A percentile compares a stretch with the other conserved stretches of the same genome.
Evolutionary conservation across 2,113 vertebrate genomes (phyloP).

Genomic region (Dascyllus trimaculatus): DNA sequence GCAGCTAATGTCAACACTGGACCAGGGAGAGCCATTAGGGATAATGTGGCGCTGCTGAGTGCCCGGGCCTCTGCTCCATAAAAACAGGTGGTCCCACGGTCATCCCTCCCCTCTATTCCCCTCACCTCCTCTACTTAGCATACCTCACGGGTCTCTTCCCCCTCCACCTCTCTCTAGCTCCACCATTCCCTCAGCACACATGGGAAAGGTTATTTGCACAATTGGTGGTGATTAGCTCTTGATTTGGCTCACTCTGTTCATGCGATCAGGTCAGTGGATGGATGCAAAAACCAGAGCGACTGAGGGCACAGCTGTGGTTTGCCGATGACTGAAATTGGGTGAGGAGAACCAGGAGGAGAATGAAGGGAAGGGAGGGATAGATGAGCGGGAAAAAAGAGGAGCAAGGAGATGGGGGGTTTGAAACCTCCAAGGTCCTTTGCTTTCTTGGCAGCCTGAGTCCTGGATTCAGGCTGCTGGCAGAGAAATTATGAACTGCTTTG

Average conservation of each 20-base stretch:
- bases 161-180: slow-evolving; percentile 4
- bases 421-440: slow-evolving; percentile 34
- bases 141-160: slow-evolving; percentile 47
- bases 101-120: slow-evolving; percentile 49
- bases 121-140: slow-evolving; percentile 61
- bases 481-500: slow-evolving; percentile 45
- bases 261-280: slow-evolving; percentile 68
- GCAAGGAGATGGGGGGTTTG: not conserved
- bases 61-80: slow-evolving; percentile 47
- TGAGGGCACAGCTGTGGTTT: slow-evolving; percentile 62
- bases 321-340: slow-evolving; percentile 49
- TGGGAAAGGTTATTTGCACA: slow-evolving; percentile 79
- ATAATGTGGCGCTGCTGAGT: slow-evolving; percentile 70
- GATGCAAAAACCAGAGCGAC: slow-evolving; percentile 44
- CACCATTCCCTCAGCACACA: slow-evolving; percentile 60
- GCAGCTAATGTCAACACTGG: slow-evolving; percentile 70
- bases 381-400: slow-evolving; percentile 26
- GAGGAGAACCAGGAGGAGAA: slow-evolving; percentile 55
- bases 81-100: slow-evolving; percentile 79
- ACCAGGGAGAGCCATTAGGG: slow-evolving; percentile 71
- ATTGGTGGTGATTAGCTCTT: slow-evolving; percentile 79
- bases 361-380: slow-evolving; percentile 1
- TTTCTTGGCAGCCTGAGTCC: slow-evolving; percentile 60
- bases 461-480: slow-evolving; percentile 60
- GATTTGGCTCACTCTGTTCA: slow-evolving; percentile 68